Evolutionary conservation across 2,888 invertebrate genomes (phyloP).

Genomic region (Pseudococcus jackbeardsleyi): DNA sequence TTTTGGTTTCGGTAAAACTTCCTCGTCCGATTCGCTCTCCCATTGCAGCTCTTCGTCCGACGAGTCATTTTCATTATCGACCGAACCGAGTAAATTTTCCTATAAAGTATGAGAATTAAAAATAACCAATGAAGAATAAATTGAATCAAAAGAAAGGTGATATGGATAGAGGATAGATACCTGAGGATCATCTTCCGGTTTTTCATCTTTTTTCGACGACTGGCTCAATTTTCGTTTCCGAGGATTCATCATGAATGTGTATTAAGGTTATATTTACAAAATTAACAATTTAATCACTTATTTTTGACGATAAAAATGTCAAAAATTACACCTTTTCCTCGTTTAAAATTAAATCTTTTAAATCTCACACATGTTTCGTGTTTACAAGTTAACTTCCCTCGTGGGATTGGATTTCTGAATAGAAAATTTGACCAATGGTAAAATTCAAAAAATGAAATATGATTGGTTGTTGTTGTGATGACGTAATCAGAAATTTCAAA

Average conservation of each 20-base stretch:
- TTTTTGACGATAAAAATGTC: neutral
- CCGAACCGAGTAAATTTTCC: conserved; percentile 68
- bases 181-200: conserved; percentile 34
- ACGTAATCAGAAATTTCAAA: neutral
- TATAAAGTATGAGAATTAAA: neutral
- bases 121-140: neutral
- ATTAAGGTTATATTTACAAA: neutral
- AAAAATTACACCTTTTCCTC: neutral
- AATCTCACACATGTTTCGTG: conserved; percentile 24
- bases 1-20: neutral
- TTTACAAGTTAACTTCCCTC: neutral
- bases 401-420: neutral
- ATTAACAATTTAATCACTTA: neutral
- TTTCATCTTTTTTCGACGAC: neutral
- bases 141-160: neutral
- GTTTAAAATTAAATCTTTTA: neutral
- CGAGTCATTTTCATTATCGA: conserved; percentile 68
- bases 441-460: neutral
- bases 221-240: conserved; percentile 26
- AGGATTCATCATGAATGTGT: neutral
- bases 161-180: neutral
- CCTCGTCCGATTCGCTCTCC: conserved; percentile 45
- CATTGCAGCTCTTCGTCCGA: conserved; percentile 68
- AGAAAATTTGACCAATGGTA: neutral
- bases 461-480: neutral